Percentiles rank a stretch among this genome's conserved stretches.
Conservation (phyloP, 2,888 invertebrate species). For the Itoplectis maculator region DNA sequence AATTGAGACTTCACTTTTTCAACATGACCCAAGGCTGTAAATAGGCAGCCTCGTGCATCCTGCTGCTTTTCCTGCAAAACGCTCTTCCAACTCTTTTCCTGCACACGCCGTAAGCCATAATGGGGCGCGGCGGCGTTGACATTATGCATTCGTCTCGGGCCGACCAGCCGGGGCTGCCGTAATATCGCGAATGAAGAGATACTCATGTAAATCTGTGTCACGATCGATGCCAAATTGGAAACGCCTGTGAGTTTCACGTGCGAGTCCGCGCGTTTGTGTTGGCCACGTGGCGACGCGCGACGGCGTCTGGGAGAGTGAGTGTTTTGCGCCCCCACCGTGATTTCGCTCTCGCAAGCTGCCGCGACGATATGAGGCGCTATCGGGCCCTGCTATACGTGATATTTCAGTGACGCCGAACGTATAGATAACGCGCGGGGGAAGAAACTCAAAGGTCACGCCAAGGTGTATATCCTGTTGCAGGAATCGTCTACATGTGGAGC, state of each 20-base stretch:
- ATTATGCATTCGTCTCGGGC: conserved; percentile 55
- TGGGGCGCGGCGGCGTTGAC: conserved; percentile 10
- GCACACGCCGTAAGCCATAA: too few species aligned
- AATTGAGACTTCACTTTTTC: too few species aligned
- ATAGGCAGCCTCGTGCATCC: too few species aligned
- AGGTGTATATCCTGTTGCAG: conserved; percentile 57
- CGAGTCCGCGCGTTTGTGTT: conserved; percentile 16
- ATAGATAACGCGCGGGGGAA: conserved; percentile 12
- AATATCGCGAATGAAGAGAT: conserved; percentile 49
- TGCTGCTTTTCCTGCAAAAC: too few species aligned
- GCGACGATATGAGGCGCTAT: conserved; percentile 42
- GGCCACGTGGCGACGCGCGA: neutral
- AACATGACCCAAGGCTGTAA: too few species aligned
- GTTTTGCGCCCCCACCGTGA: conserved; percentile 51
- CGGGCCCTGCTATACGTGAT: conserved; percentile 37
- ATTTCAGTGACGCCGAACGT: conserved; percentile 28
- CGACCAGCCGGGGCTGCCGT: conserved; percentile 47
- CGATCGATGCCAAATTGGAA: conserved; percentile 70
- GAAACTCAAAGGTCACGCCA: conserved; percentile 47
- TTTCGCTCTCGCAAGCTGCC: conserved; percentile 59
- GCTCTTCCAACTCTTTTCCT: too few species aligned
- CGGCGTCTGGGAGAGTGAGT: conserved; percentile 34
- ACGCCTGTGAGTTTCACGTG: conserved; percentile 34
- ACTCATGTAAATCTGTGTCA: conserved; percentile 63
- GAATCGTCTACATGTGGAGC: conserved; percentile 57